phyloP scores from a whole-genome alignment of 2,113 vertebrate species.

The Sula dactylatra region DNA sequence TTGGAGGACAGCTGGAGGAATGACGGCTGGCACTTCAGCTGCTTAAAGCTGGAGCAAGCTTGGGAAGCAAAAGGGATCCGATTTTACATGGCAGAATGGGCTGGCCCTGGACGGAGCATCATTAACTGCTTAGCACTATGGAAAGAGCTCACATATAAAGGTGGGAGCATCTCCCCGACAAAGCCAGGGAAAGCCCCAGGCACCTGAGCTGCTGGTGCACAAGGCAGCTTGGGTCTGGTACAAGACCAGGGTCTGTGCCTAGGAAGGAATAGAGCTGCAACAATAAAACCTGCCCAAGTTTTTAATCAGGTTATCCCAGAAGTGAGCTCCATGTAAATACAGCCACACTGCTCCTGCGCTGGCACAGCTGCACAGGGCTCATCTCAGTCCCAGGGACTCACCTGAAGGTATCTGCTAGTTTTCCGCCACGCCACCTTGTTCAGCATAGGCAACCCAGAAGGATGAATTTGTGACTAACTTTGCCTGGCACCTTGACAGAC shows the following conservation, averaged over 20 bases:
- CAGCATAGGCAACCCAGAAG: neutral
- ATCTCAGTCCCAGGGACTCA: neutral
- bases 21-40: neutral
- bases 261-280: neutral
- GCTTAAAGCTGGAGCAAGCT: neutral
- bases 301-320: neutral
- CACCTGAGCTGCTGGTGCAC: neutral
- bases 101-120: neutral
- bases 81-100: rapidly evolving
- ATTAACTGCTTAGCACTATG: rapidly evolving
- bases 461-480: neutral
- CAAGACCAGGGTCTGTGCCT: neutral
- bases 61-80: neutral
- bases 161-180: neutral
- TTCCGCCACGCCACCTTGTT: rapidly evolving
- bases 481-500: neutral
- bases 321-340: neutral
- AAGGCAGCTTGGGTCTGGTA: neutral
- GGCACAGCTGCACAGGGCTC: rapidly evolving
- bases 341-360: neutral
- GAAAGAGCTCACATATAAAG: neutral
- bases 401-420: neutral
- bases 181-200: neutral
- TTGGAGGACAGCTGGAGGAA: neutral
- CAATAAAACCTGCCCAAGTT: neutral